phyloP scores from a whole-genome alignment of 64 coral and sea anemone species.

The Montipora capricornis region DNA sequence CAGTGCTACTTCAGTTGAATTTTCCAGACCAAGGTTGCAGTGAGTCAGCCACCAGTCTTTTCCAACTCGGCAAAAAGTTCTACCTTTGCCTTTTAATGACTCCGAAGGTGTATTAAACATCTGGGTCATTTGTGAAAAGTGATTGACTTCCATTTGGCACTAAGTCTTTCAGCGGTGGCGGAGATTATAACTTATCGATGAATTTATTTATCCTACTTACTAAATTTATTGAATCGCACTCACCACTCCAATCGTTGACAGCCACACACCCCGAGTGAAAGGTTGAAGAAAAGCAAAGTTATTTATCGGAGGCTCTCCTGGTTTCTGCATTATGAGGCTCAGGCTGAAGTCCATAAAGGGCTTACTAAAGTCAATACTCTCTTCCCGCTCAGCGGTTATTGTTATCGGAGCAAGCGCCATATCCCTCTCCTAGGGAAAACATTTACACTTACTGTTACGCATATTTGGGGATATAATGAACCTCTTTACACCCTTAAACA shows the following conservation, averaged over 20 bases:
- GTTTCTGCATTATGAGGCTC: slow-evolving; percentile 87
- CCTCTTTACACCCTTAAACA: too few relatives aligned
- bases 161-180: too few relatives aligned
- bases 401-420: slow-evolving; percentile 88
- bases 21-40: background rate
- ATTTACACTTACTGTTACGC: background rate
- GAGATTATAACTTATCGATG: too few relatives aligned
- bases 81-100: too few relatives aligned
- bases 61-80: too few relatives aligned
- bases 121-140: too few relatives aligned
- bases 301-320: slow-evolving; percentile 74
- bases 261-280: slow-evolving; percentile 78
- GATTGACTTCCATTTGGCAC: too few relatives aligned
- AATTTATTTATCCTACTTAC: too few relatives aligned
- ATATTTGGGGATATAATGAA: too few relatives aligned
- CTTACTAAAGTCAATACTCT: slow-evolving; percentile 92
- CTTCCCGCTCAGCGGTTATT: slow-evolving; percentile 82
- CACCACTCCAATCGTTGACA: slow-evolving; percentile 83
- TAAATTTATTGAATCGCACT: background rate
- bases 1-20: background rate
- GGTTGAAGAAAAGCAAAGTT: slow-evolving; percentile 92
- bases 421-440: slow-evolving; percentile 32
- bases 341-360: slow-evolving; percentile 98
- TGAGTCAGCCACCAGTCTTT: background rate
- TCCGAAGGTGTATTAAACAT: too few relatives aligned